Conservation (phyloP, 2,888 invertebrate species). For the Kryphioiulus occultus region DNA sequence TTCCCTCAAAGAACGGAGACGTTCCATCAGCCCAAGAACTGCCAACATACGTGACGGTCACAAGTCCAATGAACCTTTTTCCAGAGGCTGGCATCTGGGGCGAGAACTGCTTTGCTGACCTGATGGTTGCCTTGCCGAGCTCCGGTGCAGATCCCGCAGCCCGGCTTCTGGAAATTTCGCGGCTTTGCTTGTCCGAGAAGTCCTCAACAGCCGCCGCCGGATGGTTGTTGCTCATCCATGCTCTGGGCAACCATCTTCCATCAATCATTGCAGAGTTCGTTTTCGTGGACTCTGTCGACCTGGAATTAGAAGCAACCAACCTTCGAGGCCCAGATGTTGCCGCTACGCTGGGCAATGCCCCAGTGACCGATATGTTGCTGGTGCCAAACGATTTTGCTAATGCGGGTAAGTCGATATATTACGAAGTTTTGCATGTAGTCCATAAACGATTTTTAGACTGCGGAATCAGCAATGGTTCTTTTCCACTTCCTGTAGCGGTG, state of each 20-base stretch:
- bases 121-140: not conserved
- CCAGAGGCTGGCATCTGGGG: not conserved
- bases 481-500: not conserved
- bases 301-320: slow-evolving; percentile 5
- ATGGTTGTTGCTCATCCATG: not conserved
- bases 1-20: not conserved
- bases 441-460: not conserved
- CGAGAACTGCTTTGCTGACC: slow-evolving; percentile 10
- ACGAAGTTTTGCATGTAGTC: too few species aligned
- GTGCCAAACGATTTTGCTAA: not conserved
- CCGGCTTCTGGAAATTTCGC: not conserved
- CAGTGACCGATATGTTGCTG: not conserved
- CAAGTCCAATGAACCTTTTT: not conserved
- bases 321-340: not conserved
- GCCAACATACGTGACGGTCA: not conserved
- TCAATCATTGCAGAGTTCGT: not conserved
- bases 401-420: not conserved
- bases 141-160: not conserved
- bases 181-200: not conserved
- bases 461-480: not conserved
- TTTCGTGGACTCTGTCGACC: not conserved
- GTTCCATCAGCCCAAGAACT: not conserved
- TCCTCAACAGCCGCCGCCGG: not conserved
- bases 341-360: not conserved
- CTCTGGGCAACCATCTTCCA: slow-evolving; percentile 2